phyloP scores from a whole-genome alignment of 1,140 invertebrate genomes.

The Caerostris darwini region DNA sequence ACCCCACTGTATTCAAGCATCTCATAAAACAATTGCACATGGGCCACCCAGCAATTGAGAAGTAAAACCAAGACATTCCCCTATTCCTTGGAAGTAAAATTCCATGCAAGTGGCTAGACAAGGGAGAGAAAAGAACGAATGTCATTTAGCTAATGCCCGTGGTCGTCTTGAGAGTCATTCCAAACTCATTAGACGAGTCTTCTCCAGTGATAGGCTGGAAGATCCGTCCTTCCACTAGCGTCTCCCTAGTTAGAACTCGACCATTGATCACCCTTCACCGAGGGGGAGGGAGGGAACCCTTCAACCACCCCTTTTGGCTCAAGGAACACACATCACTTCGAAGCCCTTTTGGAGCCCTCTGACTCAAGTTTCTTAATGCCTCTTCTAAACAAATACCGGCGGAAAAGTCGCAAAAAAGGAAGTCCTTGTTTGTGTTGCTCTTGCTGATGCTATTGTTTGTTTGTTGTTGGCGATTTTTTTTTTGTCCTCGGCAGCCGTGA shows the following conservation, averaged over 20 bases:
- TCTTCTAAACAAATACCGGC: conserved; percentile 42
- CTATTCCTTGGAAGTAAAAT: background rate
- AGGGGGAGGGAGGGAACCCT: background rate
- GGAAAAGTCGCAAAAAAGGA: background rate
- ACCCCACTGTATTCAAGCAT: too few relatives aligned
- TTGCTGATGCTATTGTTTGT: background rate
- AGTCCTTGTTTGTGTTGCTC: background rate
- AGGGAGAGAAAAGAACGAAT: background rate
- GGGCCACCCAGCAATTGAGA: background rate
- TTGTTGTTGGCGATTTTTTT: background rate
- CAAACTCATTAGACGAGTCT: conserved; percentile 64
- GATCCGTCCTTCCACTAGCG: background rate
- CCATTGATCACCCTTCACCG: conserved; percentile 39
- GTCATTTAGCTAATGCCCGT: background rate
- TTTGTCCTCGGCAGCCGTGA: background rate
- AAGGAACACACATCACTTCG: conserved; percentile 12
- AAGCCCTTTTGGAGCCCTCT: background rate
- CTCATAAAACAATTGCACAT: background rate
- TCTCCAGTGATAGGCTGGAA: conserved; percentile 13
- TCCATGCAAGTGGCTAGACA: conserved; percentile 11
- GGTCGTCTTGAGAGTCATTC: conserved; percentile 45
- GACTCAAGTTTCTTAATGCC: conserved; percentile 32
- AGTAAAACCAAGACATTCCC: background rate
- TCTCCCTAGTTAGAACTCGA: conserved; percentile 23
- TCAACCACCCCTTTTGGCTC: background rate